Evolutionary conservation across 2,113 vertebrate genomes (phyloP), one percentile per base, ranked within the genome.

Genomic region (Fulica atra): DNA sequence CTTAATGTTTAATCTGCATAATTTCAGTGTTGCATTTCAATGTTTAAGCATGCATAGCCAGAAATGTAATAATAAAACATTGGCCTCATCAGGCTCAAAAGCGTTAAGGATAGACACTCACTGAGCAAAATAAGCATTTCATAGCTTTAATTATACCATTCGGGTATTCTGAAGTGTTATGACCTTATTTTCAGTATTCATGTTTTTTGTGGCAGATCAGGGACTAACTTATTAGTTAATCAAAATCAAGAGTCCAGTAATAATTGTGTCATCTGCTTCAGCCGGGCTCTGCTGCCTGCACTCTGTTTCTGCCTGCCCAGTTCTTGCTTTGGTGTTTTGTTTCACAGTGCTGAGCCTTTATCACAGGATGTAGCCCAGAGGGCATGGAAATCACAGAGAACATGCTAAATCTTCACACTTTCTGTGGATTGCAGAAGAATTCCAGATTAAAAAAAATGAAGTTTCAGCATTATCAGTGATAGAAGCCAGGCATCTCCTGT

Each of bases 401-500:
- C 0, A 0, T 29, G 29, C 8, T 25, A 50, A 20, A 42, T 11
- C 10, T 46, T 80, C 11, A 15, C 1, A 28, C 21, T 29, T 46
- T 0, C 0, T 15, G 5, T 36, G 11, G 5, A 11, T 61, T 83
- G 2, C 4, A 23, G 20, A 31, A 20, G 13, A 70, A 31, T 4
- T 16, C 9, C 68, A 11, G 57, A 54, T 21, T 16, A 42, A 44
- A 15, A 36, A 18, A 50, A 69, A 11, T 3, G 4, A 81, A 33
- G 4, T 74, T 57, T 72, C 19, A 9, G 2, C 20, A n/a, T 10
- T 18, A 86, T 2, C 33, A 65, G 29, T 57, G 9, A 7, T 6
- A 46, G 31, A 81, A 92, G 77, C 9, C 2, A 7, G 9, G 7
- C 4, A 20, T 51, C 15, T 81, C 9, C 17, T 81, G 21, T 2